Conservation (phyloP, 1,140 invertebrate species). For the Leptinotarsa lineolata region DNA sequence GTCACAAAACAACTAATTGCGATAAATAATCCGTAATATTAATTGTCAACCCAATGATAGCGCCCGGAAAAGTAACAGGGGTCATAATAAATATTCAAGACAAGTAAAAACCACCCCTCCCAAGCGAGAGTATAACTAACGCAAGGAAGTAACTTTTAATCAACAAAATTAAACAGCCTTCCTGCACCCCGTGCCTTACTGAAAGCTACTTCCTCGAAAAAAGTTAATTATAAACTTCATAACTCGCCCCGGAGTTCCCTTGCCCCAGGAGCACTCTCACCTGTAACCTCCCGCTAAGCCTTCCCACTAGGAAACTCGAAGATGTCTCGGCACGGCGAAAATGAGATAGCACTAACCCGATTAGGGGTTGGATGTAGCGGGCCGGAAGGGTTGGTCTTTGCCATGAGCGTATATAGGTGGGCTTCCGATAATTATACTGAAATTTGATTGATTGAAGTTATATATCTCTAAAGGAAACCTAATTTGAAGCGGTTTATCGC, state of each 20-base stretch:
- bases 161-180: constrained; percentile 14
- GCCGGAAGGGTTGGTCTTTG: not conserved
- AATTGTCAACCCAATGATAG: no score
- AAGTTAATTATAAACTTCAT: constrained; percentile 24
- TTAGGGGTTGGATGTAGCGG: constrained; percentile 16
- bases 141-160: constrained; percentile 14
- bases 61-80: no score
- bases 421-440: no score
- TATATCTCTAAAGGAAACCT: no score
- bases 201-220: constrained; percentile 15
- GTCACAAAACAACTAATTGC: no score
- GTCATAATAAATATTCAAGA: no score
- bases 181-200: not conserved
- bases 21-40: no score
- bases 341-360: constrained; percentile 29
- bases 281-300: constrained; percentile 18
- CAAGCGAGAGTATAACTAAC: not conserved
- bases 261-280: constrained; percentile 14
- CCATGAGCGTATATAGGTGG: not conserved
- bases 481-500: no score
- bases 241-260: constrained; percentile 15
- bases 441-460: no score
- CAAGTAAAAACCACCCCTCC: no score
- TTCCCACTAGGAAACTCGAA: constrained; percentile 9
- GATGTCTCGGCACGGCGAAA: constrained; percentile 24